Evolutionary conservation across 2,888 invertebrate species (phyloP).

Genomic region (Miltochrista miniata): DNA sequence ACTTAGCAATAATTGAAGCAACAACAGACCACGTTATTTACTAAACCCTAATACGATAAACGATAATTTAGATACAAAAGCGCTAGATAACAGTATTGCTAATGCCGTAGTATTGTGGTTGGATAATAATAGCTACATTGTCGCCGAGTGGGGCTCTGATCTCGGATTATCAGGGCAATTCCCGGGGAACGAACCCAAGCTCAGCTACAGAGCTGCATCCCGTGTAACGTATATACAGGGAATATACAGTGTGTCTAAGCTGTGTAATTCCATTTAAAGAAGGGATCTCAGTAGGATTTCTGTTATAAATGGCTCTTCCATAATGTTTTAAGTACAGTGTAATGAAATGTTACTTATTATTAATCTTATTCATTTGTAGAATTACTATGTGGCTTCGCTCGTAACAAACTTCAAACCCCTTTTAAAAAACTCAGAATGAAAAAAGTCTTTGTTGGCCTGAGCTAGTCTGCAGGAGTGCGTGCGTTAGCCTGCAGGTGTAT

Average conservation of each 20-base stretch:
- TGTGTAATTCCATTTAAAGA: constrained; percentile 7
- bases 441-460: too few relatives aligned
- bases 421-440: too few relatives aligned
- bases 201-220: constrained; percentile 12
- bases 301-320: not conserved
- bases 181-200: constrained; percentile 16
- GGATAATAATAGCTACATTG: constrained; percentile 38
- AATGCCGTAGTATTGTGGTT: constrained; percentile 30
- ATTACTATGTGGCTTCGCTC: not conserved
- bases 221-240: not conserved
- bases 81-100: constrained; percentile 14
- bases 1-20: not conserved
- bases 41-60: not conserved
- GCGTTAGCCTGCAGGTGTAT: too few relatives aligned
- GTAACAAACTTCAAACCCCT: too few relatives aligned
- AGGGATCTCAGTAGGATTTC: constrained; percentile 1
- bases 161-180: constrained; percentile 40
- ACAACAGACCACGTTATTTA: not conserved
- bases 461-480: too few relatives aligned
- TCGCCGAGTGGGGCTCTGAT: constrained; percentile 30
- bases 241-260: not conserved
- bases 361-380: not conserved
- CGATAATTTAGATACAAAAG: constrained; percentile 23
- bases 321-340: not conserved
- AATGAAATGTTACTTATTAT: not conserved